Evolutionary conservation across 2,797 vertebrate genomes (phyloP), one percentile per base, ranked within the genome.

Genomic region (Schizothorax lantsangensis): DNA sequence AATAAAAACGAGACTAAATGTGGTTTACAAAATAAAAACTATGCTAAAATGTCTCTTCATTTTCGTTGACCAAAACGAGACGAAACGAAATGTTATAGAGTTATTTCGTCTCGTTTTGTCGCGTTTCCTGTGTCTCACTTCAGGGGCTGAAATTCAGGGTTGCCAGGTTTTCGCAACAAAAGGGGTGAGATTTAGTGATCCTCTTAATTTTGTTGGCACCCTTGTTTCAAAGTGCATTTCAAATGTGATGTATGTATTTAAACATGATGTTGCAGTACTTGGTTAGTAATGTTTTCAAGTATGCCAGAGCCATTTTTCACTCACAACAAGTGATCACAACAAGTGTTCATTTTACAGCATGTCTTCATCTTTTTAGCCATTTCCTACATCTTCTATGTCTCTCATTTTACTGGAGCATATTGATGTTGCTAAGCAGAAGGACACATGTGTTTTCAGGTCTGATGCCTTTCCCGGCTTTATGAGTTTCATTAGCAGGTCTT

Each of bases 401-500:
- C 15, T 84, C 62, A 26, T 59, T 59, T 78, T 54, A 7, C 30
- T 45, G 47, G 15, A 9, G 21, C 38, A 47, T 59, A 80, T 36
- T 81, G 68, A 73, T 80, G 78, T 86, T 86, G 40, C 84, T 40
- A 86, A 73, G 66, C 84, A 71, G 15, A 12, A 72, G 26, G 30
- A 62, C 49, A 73, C 26, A 33, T 73, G 66, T 72, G 38, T 21
- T 73, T 64, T 79, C 33, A 74, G 36, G n/a, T 74, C 68, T 68
- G 77, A 81, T 88, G 47, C 86, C 68, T 81, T 59, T 69, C 59
- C 68, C 0, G 12, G 59, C 36, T 85, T 80, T 74, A 43, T 68
- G 80, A 83, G 64, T 75, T 79, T 64, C 69, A 68, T 74, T 84
- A 79, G 52, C 69, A 68, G 69, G 26, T 54, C 38, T 85, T 85